Percentiles rank a stretch among this genome's conserved stretches.
phyloP scores from a whole-genome alignment of 2,888 invertebrate genomes.

The Phymatocera aterrima region DNA sequence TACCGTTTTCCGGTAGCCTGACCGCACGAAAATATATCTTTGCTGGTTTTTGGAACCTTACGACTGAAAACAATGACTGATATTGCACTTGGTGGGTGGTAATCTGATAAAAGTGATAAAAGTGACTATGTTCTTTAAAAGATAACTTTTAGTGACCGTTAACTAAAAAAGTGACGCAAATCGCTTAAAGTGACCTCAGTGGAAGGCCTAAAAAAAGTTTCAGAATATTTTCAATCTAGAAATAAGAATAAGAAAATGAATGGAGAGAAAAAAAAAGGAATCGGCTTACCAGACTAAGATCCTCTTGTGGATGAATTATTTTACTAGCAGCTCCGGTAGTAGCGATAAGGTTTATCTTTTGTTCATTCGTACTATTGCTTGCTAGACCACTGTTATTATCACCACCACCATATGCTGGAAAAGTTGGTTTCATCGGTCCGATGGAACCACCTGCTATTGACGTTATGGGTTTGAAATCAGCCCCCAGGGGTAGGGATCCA shows the following conservation, averaged over 20 bases:
- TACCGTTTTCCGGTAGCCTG: no score
- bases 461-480: constrained; percentile 79
- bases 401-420: constrained; percentile 83
- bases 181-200: no score
- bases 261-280: not conserved
- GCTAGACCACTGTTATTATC: constrained; percentile 73
- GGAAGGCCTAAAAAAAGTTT: no score
- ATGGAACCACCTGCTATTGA: constrained; percentile 73
- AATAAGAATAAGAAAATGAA: not conserved
- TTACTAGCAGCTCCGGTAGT: constrained; percentile 91
- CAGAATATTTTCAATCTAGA: not conserved
- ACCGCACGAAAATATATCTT: no score
- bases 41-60: no score
- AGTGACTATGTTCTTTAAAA: no score
- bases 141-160: no score
- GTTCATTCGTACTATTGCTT: constrained; percentile 75
- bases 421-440: constrained; percentile 82
- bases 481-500: constrained; percentile 77
- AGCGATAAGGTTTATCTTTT: constrained; percentile 79
- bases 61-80: no score
- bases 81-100: no score
- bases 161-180: no score
- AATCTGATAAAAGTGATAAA: no score
- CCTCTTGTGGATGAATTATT: constrained; percentile 96
- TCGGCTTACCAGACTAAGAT: constrained; percentile 85